phyloP scores from a whole-genome alignment of 2,797 vertebrate species.

The Tenualosa thibaudeaui region DNA sequence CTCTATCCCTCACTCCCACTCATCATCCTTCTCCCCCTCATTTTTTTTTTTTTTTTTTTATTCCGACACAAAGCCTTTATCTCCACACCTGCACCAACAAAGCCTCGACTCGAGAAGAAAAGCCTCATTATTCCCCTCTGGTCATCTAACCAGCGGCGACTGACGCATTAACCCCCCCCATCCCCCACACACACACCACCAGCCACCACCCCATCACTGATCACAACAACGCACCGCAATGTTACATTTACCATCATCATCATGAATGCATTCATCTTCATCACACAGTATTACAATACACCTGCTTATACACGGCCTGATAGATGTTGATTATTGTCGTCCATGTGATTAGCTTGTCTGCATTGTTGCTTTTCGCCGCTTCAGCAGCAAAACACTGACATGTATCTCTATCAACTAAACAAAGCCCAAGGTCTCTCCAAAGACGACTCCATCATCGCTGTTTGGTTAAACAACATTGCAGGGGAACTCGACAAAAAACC shows the following conservation, averaged over 20 bases:
- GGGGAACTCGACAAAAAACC: too few species aligned
- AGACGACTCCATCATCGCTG: neutral
- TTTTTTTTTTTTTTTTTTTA: neutral
- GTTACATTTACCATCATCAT: neutral
- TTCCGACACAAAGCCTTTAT: constrained; percentile 45
- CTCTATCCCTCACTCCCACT: neutral
- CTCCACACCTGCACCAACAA: constrained; percentile 50
- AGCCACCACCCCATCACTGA: neutral
- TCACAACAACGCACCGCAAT: neutral
- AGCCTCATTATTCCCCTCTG: neutral
- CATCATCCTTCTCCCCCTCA: neutral
- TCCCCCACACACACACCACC: neutral
- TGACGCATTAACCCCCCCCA: neutral
- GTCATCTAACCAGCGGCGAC: neutral
- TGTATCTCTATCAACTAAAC: neutral
- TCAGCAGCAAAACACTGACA: neutral
- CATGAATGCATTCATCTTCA: neutral
- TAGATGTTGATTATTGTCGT: neutral
- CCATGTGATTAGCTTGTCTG: neutral
- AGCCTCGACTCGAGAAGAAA: constrained; percentile 22
- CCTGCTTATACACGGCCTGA: neutral
- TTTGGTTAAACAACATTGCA: neutral
- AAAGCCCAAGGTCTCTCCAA: neutral
- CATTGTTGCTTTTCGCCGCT: neutral
- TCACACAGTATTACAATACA: neutral